phyloP scores from a whole-genome alignment of 2,888 invertebrate genomes.

The Nephrocerus scutellatus region DNA sequence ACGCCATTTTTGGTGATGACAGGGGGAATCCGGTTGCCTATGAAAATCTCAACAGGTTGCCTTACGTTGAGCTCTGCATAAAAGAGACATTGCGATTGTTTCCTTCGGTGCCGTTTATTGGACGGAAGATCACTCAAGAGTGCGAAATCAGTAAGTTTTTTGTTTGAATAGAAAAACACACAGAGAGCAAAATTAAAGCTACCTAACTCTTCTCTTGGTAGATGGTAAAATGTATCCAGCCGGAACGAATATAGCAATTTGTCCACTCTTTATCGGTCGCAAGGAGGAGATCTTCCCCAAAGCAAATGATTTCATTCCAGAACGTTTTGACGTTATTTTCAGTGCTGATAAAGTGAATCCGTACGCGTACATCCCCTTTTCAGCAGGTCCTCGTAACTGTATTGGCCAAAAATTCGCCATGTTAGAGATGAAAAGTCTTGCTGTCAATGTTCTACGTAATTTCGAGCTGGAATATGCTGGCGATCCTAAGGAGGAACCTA shows the following conservation, averaged over 20 bases:
- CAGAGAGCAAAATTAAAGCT: no score
- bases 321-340: slow-evolving; percentile 22
- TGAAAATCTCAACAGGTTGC: slow-evolving; percentile 22
- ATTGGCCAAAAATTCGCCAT: slow-evolving; percentile 30
- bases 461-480: slow-evolving; percentile 21
- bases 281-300: slow-evolving; percentile 21
- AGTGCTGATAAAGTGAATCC: slow-evolving; percentile 18
- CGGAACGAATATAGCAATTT: slow-evolving; percentile 21
- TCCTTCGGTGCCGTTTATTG: slow-evolving; percentile 26
- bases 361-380: slow-evolving; percentile 28
- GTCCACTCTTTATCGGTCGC: slow-evolving; percentile 18
- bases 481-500: slow-evolving; percentile 13
- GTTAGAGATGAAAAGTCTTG: slow-evolving; percentile 26
- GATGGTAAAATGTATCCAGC: slow-evolving; percentile 24
- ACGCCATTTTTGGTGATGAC: slow-evolving; percentile 29
- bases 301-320: slow-evolving; percentile 26
- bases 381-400: slow-evolving; percentile 29
- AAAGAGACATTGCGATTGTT: slow-evolving; percentile 27
- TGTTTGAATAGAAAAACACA: neutral
- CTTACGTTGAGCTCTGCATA: slow-evolving; percentile 25
- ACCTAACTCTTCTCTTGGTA: slow-evolving; percentile 7
- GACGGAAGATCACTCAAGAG: slow-evolving; percentile 22
- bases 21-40: slow-evolving; percentile 24
- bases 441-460: slow-evolving; percentile 24
- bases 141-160: slow-evolving; percentile 22